Percentiles rank a stretch among this genome's conserved stretches.
Evolutionary conservation across 2,888 invertebrate genomes (phyloP).

Genomic region (Lomographa bimaculata): DNA sequence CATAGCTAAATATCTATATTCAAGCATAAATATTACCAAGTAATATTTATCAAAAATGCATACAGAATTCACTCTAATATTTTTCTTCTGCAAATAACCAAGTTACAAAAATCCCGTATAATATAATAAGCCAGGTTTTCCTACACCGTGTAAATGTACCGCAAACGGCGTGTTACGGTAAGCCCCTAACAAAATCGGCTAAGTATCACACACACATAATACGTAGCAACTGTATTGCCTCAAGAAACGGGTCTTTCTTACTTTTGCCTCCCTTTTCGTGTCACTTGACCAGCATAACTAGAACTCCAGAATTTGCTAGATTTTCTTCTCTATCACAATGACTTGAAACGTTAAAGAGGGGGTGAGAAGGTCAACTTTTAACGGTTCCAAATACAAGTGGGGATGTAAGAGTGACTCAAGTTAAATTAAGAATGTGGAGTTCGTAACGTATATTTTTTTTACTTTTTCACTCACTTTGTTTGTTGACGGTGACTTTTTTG

Average conservation of each 20-base stretch:
- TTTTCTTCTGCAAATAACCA: too few species aligned
- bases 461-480: constrained; percentile 65
- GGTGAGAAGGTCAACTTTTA: constrained; percentile 34
- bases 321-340: background rate
- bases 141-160: constrained; percentile 55
- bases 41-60: too few species aligned
- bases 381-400: constrained; percentile 57
- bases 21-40: too few species aligned
- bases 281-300: constrained; percentile 55
- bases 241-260: constrained; percentile 72
- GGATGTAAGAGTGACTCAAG: constrained; percentile 82
- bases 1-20: too few species aligned
- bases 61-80: too few species aligned
- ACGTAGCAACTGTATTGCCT: constrained; percentile 55
- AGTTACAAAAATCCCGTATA: constrained; percentile 28
- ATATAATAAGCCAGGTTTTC: constrained; percentile 44
- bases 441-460: constrained; percentile 60
- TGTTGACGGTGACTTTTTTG: constrained; percentile 80
- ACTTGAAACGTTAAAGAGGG: constrained; percentile 8
- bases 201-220: constrained; percentile 70
- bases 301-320: constrained; percentile 16
- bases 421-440: constrained; percentile 84
- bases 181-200: constrained; percentile 57
- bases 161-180: constrained; percentile 77
- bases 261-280: constrained; percentile 63